Evolutionary conservation across 2,113 vertebrate genomes (phyloP), one percentile per base, ranked within the genome.

Genomic region (Labrus mixtus): DNA sequence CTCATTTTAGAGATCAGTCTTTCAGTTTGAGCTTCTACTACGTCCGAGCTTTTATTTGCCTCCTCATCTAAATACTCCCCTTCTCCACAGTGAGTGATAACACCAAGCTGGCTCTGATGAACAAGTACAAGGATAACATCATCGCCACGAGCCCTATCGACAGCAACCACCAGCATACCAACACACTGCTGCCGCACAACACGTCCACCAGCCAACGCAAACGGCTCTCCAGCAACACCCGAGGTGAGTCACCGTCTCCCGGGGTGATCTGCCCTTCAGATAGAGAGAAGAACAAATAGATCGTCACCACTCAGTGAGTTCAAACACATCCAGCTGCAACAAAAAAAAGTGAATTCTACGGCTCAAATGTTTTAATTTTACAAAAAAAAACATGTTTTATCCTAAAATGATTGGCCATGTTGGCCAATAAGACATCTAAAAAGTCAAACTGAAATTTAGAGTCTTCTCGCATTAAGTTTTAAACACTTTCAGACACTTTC

Each of bases 111-210:
- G 98, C 97, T 17, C 92, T 99, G 78, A 99, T 99, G 98, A 99
- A 96, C 95, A 99, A 99, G 82, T 99, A 98, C 91, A 99, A 99
- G 91, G 97, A 99, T 93, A 99, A 97, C 90, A 98, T 99, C 92
- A 98, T 99, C 0, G 97, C 97, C 81, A 99, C 97, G 16, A 98
- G 97, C 88, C 97, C 98, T 0, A 95, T 98, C 74, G 97, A 98
- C 91, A 95, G 96, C 2, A 99, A 98, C 91, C 97, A 98, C 91
- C 97, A 99, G 89, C 97, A 98, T 87, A n/a, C n/a, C n/a, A 96
- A 97, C 90, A 98, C 97, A 0, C 92, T 99, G 78, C 95, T 99
- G 39, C 97, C 97, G 0, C 97, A 99, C 85, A 95, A 94, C 88
- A 97, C 96, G 46, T 98, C 97, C 90, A 98, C 96, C 82, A 98